These are phyloP conservation scores for Diglossa cyanea DNA, from an alignment of 2,797 vertebrate species.

Conservation along the genomic window DNA sequence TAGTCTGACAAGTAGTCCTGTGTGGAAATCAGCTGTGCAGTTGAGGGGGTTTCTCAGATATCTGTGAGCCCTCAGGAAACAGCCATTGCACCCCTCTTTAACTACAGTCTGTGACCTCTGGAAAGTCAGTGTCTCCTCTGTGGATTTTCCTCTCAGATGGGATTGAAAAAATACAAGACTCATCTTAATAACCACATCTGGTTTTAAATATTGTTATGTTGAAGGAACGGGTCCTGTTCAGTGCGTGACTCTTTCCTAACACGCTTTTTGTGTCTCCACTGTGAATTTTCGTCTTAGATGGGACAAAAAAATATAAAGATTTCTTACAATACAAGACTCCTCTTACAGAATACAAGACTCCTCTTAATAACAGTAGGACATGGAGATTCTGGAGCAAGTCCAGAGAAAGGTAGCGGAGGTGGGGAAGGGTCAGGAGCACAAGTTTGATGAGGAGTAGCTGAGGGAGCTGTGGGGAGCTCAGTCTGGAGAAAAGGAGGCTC, in stretches of 20 bases:
- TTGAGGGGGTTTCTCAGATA: background rate
- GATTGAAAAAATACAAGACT: background rate
- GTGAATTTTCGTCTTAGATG: background rate
- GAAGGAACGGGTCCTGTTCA: background rate
- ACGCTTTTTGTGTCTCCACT: background rate
- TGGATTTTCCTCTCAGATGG: background rate
- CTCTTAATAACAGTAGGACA: background rate
- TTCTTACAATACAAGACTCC: background rate
- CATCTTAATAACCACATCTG: background rate
- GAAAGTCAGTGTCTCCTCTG: background rate
- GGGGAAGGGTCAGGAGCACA: background rate
- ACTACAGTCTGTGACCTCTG: fast-evolving
- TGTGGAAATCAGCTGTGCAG: background rate
- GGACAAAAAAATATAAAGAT: background rate
- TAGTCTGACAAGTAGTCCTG: fast-evolving
- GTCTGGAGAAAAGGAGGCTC: background rate
- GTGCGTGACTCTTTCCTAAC: fast-evolving
- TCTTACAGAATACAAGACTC: background rate
- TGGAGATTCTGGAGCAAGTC: background rate
- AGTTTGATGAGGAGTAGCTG: background rate
- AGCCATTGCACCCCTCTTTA: background rate
- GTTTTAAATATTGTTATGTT: fast-evolving
- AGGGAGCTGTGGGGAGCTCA: background rate
- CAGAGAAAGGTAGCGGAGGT: background rate
- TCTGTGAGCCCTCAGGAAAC: background rate